Conservation (phyloP, 1,140 invertebrate genomes). For the Parapsyche elsis region DNA sequence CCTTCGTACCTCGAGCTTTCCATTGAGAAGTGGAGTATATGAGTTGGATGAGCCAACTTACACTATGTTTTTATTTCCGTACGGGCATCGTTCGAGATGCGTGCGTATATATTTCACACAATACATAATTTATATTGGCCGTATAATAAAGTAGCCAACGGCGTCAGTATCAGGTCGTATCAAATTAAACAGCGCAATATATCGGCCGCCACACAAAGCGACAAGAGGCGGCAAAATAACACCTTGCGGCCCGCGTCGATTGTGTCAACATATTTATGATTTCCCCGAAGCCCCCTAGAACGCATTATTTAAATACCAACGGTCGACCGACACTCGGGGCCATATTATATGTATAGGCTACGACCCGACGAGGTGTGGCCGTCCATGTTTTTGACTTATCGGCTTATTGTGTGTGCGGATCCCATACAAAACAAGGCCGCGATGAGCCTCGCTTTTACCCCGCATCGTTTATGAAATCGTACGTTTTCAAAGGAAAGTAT, state of each 20-base stretch:
- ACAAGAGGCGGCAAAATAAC: conserved; percentile 31
- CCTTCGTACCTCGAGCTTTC: too few relatives aligned
- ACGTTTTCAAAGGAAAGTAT: too few relatives aligned
- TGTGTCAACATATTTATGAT: conserved; percentile 40
- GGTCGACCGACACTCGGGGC: conserved; percentile 3
- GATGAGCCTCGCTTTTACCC: background rate
- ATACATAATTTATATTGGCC: too few relatives aligned
- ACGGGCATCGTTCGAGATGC: too few relatives aligned
- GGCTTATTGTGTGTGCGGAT: conserved; percentile 24
- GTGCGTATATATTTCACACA: too few relatives aligned
- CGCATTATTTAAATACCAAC: conserved; percentile 35
- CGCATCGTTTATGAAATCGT: background rate
- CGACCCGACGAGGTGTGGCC: conserved; percentile 8
- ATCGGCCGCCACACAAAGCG: conserved; percentile 27
- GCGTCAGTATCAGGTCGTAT: conserved; percentile 19
- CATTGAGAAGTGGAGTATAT: too few relatives aligned
- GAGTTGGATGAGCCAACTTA: too few relatives aligned
- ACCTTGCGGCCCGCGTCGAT: conserved; percentile 28
- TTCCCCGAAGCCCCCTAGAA: background rate
- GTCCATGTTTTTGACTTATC: conserved; percentile 30
- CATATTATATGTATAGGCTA: background rate
- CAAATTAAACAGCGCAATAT: conserved; percentile 28
- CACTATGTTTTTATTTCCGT: too few relatives aligned
- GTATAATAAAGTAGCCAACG: conserved; percentile 25
- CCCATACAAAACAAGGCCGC: background rate